Base-by-base conservation (phyloP, 2,113 vertebrate genomes). In the Ascaphus truei region DNA sequence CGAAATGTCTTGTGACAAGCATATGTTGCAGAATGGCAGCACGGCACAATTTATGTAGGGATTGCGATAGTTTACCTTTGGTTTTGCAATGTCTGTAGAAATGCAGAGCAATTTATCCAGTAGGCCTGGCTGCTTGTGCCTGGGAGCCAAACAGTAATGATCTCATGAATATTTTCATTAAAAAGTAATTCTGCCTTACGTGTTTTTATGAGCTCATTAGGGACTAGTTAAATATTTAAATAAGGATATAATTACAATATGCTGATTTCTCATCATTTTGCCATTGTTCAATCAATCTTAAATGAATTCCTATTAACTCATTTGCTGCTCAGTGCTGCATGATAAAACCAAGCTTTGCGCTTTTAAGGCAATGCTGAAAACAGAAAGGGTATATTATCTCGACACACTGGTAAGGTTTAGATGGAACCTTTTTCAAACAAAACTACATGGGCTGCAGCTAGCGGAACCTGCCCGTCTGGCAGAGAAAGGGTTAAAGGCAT, bases 81-180 rank as follows among this genome's bases (percentile, higher is more conserved):
- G 23, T 57, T 68, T 57, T 47, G 52, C 27, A 47, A 68, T 43
- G 33, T n/a, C 36, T 34, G 20, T 57, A 15, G 33, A 58, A 68
- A 57, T 67, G 33, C 52, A 45, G 18, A 22, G 13, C 25, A 23
- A 47, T 45, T 36, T 26, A 48, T 50, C 61, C 23, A 30, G 12
- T 7, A 58, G 36, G 36, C n/a, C 58, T 47, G 34, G 20, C 27
- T 55, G 36, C 37, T 25, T 12, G 36, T 68, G 64, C 52, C 64
- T 45, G 11, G 39, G 58, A 68, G 64, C 64, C 53, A 68, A 55
- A 27, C 27, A 57, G 64, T 47, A 68, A 68, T 57, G 53, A 68
- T 57, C 52, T 68, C 53, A 57, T 68, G 64, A 68, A 68, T 68
- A 68, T 57, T 68, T 68, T 68, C 51, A 68, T 68, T 57, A 68